Percentiles rank a stretch among this genome's conserved stretches.
Evolutionary conservation across 2,113 vertebrate species (phyloP).

Genomic region (Nibea albiflora): DNA sequence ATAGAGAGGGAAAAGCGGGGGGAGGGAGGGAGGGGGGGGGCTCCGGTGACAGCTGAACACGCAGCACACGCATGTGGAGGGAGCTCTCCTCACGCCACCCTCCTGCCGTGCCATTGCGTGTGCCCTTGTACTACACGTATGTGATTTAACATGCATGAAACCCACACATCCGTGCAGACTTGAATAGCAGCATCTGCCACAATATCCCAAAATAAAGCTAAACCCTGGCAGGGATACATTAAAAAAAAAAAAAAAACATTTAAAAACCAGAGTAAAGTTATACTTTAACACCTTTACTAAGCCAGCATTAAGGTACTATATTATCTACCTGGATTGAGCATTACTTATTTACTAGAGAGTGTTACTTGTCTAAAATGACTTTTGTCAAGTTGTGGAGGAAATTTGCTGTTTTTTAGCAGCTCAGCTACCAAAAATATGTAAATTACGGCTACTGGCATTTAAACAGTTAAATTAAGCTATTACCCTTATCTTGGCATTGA

Average conservation of each 20-base stretch:
- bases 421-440: not conserved
- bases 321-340: not conserved
- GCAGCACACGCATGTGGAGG: constrained; percentile 46
- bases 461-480: not conserved
- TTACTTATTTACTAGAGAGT: not conserved
- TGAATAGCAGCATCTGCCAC: constrained; percentile 27
- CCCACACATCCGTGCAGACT: constrained; percentile 18
- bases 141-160: constrained; percentile 37
- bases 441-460: not conserved
- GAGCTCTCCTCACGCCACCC: constrained; percentile 35
- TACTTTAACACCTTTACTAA: not conserved
- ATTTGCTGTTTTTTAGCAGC: not conserved
- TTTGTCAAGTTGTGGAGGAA: too few species aligned
- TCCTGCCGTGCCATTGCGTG: constrained; percentile 55
- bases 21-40: constrained; percentile 20
- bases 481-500: constrained; percentile 7
- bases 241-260: not conserved
- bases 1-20: constrained; percentile 10
- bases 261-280: not conserved
- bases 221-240: not conserved
- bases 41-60: constrained; percentile 70
- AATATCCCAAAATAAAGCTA: not conserved
- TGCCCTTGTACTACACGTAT: constrained; percentile 29
- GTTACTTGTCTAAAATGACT: not conserved
- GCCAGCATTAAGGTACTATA: not conserved